These are phyloP conservation scores for Himantopus leucocephalus DNA, from an alignment of 2,113 vertebrate species.

Conservation along the genomic window DNA sequence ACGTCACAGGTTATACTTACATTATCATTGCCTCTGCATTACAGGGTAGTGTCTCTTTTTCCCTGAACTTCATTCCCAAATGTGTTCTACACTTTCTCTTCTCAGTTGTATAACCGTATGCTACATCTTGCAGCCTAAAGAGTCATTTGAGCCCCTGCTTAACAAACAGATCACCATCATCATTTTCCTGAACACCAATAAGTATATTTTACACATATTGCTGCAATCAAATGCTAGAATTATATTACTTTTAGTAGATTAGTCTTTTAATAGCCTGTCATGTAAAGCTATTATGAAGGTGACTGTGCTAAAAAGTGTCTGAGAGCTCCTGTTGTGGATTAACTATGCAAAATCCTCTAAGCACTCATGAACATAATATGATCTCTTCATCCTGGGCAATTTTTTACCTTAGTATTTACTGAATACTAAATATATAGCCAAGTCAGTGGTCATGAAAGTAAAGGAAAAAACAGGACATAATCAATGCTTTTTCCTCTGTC, in stretches of 20 bases:
- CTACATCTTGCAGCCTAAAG: not conserved
- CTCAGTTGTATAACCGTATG: not conserved
- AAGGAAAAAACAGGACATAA: not conserved
- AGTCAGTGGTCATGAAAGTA: not conserved
- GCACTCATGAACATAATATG: not conserved
- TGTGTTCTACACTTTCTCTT: not conserved
- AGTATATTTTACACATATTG: not conserved
- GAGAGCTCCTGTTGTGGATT: not conserved
- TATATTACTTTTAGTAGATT: not conserved
- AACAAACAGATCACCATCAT: not conserved
- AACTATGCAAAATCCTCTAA: not conserved
- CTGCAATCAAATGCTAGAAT: not conserved
- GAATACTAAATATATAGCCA: not conserved
- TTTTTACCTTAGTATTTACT: conserved; percentile 6
- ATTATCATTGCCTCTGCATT: not conserved
- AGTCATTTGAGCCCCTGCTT: not conserved
- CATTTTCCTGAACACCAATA: not conserved
- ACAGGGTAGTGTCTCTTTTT: not conserved
- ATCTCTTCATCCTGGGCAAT: not conserved
- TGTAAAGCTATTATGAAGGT: not conserved
- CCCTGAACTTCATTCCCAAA: not conserved
- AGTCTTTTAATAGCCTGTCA: not conserved
- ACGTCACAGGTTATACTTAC: not conserved
- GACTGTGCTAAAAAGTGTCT: not conserved
- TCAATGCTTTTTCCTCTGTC: not conserved